Evolutionary conservation across 2,888 invertebrate species (phyloP).

Genomic region (Scaptomyza flava): DNA sequence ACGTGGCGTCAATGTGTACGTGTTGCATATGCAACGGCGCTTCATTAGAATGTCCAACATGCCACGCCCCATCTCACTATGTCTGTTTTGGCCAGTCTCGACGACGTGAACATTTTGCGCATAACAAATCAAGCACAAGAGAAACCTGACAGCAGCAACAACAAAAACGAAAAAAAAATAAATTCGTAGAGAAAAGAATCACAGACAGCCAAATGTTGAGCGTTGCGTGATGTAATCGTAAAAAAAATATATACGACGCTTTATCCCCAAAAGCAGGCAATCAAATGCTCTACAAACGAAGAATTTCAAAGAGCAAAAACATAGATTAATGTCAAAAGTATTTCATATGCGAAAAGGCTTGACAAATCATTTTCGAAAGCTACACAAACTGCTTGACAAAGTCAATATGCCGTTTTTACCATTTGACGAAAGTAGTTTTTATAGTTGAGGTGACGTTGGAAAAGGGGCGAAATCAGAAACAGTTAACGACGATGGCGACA

Average conservation of each 20-base stretch:
- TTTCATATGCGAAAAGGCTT: too few species aligned
- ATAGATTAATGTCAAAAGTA: too few species aligned
- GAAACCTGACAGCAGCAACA: slow-evolving; percentile 24
- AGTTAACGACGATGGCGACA: slow-evolving; percentile 49
- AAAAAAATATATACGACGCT: slow-evolving; percentile 12
- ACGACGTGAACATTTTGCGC: slow-evolving; percentile 80
- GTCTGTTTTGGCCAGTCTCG: slow-evolving; percentile 67
- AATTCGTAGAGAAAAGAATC: slow-evolving; percentile 45
- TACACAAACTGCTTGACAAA: not conserved
- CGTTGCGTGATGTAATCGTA: slow-evolving; percentile 72
- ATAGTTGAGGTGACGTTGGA: slow-evolving; percentile 5
- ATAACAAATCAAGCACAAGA: slow-evolving; percentile 80
- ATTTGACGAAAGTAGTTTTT: not conserved
- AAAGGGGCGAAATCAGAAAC: slow-evolving; percentile 27
- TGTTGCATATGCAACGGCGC: slow-evolving; percentile 77
- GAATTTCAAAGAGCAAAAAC: not conserved
- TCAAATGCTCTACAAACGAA: slow-evolving; percentile 29
- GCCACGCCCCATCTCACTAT: slow-evolving; percentile 49
- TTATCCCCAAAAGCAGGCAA: not conserved
- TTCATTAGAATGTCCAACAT: slow-evolving; percentile 79
- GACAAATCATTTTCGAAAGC: not conserved
- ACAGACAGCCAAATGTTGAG: slow-evolving; percentile 77
- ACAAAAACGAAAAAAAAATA: slow-evolving; percentile 22
- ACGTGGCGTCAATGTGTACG: slow-evolving; percentile 68
- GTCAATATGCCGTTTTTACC: fast-evolving